Evolutionary conservation across 2,888 invertebrate species (phyloP).

Genomic region (Noctua janthina): DNA sequence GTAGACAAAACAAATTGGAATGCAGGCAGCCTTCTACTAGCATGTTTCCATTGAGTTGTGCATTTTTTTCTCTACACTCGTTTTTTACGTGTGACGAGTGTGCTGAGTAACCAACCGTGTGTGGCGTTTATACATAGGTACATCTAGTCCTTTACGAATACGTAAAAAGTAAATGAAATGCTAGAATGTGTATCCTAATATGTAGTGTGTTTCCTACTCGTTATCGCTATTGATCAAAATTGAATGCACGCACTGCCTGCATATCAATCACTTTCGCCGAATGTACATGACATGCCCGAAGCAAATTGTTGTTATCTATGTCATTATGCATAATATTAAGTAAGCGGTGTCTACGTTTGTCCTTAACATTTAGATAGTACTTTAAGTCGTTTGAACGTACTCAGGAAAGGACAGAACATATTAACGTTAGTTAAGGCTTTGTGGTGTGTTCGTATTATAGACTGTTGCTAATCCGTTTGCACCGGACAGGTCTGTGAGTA

Average conservation of each 20-base stretch:
- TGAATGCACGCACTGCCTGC: not conserved
- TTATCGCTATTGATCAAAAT: not conserved
- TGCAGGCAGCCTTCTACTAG: not conserved
- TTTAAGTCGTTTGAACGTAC: conserved; percentile 10
- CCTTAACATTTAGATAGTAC: conserved; percentile 50
- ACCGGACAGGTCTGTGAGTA: not conserved
- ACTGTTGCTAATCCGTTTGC: conserved; percentile 38
- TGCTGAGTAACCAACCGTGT: not conserved
- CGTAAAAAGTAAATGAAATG: not conserved
- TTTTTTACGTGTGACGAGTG: not conserved
- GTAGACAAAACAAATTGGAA: conserved; percentile 23
- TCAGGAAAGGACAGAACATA: conserved; percentile 26
- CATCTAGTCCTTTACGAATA: not conserved
- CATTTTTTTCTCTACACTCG: not conserved
- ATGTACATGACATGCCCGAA: conserved; percentile 33
- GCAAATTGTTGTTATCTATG: conserved; percentile 44
- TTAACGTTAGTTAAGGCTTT: conserved; percentile 16
- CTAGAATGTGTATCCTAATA: too few species aligned
- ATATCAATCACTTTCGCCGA: conserved; percentile 17
- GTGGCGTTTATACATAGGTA: not conserved
- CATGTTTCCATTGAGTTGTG: not conserved
- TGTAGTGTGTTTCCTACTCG: not conserved
- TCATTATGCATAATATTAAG: conserved; percentile 22
- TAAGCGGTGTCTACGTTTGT: conserved; percentile 33
- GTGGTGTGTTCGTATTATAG: conserved; percentile 28